Conservation (phyloP, 2,888 invertebrate genomes). For the Stenodema calcarata region DNA sequence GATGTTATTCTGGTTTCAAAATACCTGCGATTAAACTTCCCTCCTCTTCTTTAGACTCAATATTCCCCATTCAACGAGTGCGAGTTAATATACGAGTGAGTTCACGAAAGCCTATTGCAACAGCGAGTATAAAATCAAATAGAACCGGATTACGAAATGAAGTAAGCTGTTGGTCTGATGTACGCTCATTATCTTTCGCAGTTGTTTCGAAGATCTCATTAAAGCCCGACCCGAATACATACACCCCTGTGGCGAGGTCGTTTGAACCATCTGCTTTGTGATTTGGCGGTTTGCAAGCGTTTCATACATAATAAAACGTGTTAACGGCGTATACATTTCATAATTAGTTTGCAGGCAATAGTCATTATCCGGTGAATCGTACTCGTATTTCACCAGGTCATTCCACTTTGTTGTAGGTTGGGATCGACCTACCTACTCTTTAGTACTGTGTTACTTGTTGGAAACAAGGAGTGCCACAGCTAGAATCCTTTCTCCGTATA, state of each 20-base stretch:
- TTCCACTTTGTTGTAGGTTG: not conserved
- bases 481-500: too few species aligned
- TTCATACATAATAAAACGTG: slow-evolving; percentile 20
- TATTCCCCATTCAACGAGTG: too few species aligned
- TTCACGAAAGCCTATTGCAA: too few species aligned
- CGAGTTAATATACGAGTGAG: too few species aligned
- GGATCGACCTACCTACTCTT: not conserved
- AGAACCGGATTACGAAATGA: not conserved
- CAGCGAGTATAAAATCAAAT: not conserved
- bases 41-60: too few species aligned
- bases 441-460: not conserved
- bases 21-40: too few species aligned
- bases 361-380: not conserved
- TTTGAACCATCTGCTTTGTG: slow-evolving; percentile 23
- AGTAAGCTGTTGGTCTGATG: not conserved
- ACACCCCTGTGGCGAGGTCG: not conserved
- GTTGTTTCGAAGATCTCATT: slow-evolving; percentile 18
- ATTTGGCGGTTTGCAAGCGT: slow-evolving; percentile 8
- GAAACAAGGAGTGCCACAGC: not conserved
- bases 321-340: slow-evolving; percentile 9
- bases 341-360: not conserved
- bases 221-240: not conserved
- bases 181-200: not conserved
- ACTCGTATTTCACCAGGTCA: not conserved
- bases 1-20: too few species aligned